Percentiles rank a stretch among this genome's conserved stretches.
These are phyloP conservation scores for Hormaphis cornu DNA, from an alignment of 1,140 invertebrate species.

Conservation along the genomic window DNA sequence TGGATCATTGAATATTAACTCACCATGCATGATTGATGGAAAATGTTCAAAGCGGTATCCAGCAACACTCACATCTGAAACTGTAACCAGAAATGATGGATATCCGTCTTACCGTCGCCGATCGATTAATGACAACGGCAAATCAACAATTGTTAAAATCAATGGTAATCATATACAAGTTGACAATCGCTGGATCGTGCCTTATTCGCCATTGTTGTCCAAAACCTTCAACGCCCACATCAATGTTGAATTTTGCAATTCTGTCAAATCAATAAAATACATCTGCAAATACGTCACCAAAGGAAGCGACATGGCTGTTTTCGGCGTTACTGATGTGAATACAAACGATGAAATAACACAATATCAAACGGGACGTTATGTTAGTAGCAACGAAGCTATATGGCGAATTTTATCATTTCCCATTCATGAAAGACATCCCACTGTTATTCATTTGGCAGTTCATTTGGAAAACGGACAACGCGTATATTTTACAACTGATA, in stretches of 20 bases:
- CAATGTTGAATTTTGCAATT: conserved; percentile 43
- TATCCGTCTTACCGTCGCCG: conserved; percentile 42
- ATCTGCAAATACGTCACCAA: no score
- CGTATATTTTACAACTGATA: no score
- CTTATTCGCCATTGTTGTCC: conserved; percentile 41
- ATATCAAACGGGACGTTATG: no score
- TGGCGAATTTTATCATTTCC: no score
- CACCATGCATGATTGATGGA: conserved; percentile 45
- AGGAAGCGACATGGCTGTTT: no score
- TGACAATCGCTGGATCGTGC: conserved; percentile 38
- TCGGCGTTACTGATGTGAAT: no score
- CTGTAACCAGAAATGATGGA: conserved; percentile 39
- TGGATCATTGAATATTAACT: conserved; percentile 43
- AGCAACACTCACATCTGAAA: conserved; percentile 37
- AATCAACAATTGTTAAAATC: conserved; percentile 29
- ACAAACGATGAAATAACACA: no score
- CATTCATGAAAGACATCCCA: no score
- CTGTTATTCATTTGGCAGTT: no score
- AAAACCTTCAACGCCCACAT: conserved; percentile 41
- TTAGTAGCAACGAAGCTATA: no score
- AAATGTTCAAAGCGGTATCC: conserved; percentile 46
- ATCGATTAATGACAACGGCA: conserved; percentile 26
- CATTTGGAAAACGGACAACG: no score
- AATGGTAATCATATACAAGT: conserved; percentile 41
- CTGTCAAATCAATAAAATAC: no score